phyloP scores from a whole-genome alignment of 1,140 invertebrate genomes.

The Aphis craccivora region DNA sequence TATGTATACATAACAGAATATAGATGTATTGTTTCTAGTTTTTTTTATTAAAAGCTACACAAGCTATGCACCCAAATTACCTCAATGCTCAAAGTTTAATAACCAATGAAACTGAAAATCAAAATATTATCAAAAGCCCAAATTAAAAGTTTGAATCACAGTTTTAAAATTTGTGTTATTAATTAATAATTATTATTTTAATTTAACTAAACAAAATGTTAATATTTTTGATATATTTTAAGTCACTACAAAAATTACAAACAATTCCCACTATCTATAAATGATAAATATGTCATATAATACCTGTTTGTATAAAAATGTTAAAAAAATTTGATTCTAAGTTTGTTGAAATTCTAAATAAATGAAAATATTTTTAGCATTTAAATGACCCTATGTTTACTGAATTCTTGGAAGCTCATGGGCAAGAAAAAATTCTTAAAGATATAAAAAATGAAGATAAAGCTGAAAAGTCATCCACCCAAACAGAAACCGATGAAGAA shows the following conservation, averaged over 20 bases:
- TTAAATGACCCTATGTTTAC: constrained; percentile 88
- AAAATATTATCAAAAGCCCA: no score
- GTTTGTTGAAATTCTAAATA: neutral
- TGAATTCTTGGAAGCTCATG: constrained; percentile 86
- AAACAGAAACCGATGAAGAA: constrained; percentile 42
- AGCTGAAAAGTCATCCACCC: constrained; percentile 56
- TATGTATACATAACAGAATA: no score
- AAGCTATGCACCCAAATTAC: no score
- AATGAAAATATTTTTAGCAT: constrained; percentile 67
- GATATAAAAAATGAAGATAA: constrained; percentile 66
- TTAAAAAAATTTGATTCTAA: neutral
- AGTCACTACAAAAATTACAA: neutral
- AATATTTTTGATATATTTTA: neutral
- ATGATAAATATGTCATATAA: neutral
- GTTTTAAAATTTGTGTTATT: neutral
- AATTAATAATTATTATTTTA: neutral
- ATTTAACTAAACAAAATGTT: neutral
- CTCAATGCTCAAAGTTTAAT: no score
- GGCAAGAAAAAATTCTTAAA: constrained; percentile 64
- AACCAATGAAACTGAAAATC: no score
- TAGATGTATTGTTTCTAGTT: no score
- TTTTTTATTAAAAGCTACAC: no score
- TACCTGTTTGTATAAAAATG: neutral
- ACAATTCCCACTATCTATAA: neutral
- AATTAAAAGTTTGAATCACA: neutral